Base-by-base conservation (phyloP, 2,888 invertebrate genomes). In the Tortricodes alternella region DNA sequence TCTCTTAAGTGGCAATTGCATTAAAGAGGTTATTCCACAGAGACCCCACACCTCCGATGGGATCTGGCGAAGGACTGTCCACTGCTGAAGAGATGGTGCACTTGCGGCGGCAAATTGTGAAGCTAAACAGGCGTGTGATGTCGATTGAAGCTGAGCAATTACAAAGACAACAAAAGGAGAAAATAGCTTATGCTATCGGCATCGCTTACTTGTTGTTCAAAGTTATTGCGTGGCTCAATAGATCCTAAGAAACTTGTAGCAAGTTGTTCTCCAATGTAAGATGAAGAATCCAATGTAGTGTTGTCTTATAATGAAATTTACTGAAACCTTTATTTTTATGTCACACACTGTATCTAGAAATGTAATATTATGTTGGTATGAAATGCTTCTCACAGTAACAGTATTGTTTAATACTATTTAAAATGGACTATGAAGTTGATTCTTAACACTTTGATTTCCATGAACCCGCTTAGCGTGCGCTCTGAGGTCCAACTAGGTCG, bases 161-260 rank as follows among this genome's bases (percentile, higher is more conserved):
- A 66, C 95, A 96, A 74, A 92, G 97, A 58, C 94, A 96, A 70
- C 96, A 97, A 76, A 94, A 96, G 65, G 98, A 98, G 74, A 95
- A 97, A 76, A 93, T 97, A 69, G 91, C 97, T 41, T 96, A 96
- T 76, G 95, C 96, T 58, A 86, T 96, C 67, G 96, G 97, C 21
- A 92, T 97, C 68, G 95, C 96, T 23, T 98, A 97, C 83, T 93
- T 97, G 80, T 89, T 97, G 65, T 91, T 97, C 66, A 97, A 97
- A 92, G 93, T 96, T 48, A 93, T 97, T 65, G 92, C 96, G 69
- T 97, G 97, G 97, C 91, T 97, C 55, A 89, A 90, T 75, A 81
- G 90, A 72, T 85, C 89, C 70, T 90, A 90, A 85, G 68, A 60
- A 52, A 62, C 63, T 67, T 70, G 19, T 66, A 64, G 68, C 64